Percentiles rank a stretch among this genome's conserved stretches.
phyloP scores from a whole-genome alignment of 2,797 vertebrate genomes.

The Hoplostethus atlanticus region DNA sequence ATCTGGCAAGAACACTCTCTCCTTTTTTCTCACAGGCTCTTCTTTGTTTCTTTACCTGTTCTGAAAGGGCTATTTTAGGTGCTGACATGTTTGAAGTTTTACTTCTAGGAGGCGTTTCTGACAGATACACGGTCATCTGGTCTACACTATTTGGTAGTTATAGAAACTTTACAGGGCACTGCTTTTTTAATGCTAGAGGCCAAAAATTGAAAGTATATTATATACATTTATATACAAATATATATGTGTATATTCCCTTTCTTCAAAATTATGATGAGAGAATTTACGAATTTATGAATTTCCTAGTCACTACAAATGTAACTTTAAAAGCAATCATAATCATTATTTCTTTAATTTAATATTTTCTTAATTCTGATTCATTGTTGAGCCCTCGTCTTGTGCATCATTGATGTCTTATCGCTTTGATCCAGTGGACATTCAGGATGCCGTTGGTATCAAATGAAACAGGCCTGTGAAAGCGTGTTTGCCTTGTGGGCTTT shows the following conservation, averaged over 20 bases:
- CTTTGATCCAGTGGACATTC: conserved; percentile 27
- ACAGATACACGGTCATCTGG: neutral
- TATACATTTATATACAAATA: too few species aligned
- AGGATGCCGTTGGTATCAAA: conserved; percentile 42
- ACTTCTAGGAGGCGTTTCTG: neutral
- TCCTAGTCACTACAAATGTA: too few species aligned
- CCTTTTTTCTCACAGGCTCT: conserved; percentile 13
- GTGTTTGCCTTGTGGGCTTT: conserved; percentile 50
- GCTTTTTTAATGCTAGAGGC: too few species aligned
- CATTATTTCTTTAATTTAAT: neutral
- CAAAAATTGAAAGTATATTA: too few species aligned
- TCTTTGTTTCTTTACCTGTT: conserved; percentile 21
- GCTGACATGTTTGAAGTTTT: conserved; percentile 16
- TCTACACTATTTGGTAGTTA: neutral
- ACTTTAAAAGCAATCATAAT: neutral
- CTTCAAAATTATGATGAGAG: too few species aligned
- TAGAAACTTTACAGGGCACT: neutral
- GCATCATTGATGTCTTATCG: neutral
- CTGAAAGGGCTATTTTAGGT: conserved; percentile 23
- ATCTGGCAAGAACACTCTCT: conserved; percentile 60
- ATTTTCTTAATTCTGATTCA: conserved; percentile 1
- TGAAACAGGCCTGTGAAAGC: conserved; percentile 26
- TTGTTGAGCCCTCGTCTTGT: neutral
- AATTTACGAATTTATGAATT: too few species aligned
- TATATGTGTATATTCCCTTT: too few species aligned